Evolutionary conservation across 2,113 vertebrate species (phyloP).

Genomic region (Dissostichus mawsoni): DNA sequence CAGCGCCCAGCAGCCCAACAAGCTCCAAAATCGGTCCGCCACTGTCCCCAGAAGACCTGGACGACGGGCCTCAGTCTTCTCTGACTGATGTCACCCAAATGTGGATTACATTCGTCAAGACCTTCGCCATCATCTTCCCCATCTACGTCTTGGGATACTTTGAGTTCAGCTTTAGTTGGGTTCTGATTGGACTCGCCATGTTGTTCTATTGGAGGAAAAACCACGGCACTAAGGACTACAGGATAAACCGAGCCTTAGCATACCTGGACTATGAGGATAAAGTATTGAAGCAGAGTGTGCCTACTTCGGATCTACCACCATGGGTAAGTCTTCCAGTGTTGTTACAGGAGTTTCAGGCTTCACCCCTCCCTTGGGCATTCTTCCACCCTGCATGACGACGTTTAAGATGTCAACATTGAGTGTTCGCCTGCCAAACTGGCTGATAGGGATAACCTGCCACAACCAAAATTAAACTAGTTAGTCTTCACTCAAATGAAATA

Average conservation of each 20-base stretch:
- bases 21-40: background rate
- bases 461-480: background rate
- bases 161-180: slow-evolving; percentile 97
- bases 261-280: slow-evolving; percentile 92
- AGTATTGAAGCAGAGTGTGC: slow-evolving; percentile 79
- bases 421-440: background rate
- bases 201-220: slow-evolving; percentile 89
- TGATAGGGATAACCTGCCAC: background rate
- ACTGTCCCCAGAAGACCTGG: slow-evolving; percentile 48
- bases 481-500: background rate
- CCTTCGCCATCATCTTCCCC: slow-evolving; percentile 91
- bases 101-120: slow-evolving; percentile 91
- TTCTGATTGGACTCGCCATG: slow-evolving; percentile 88
- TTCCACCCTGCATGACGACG: background rate
- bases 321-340: slow-evolving; percentile 86
- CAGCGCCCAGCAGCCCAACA: slow-evolving; percentile 2
- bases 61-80: slow-evolving; percentile 77
- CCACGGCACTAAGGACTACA: slow-evolving; percentile 81
- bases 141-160: slow-evolving; percentile 94
- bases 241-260: slow-evolving; percentile 87
- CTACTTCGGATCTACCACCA: slow-evolving; percentile 89
- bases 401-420: background rate
- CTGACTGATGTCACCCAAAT: slow-evolving; percentile 87
- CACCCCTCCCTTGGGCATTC: background rate
- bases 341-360: background rate